Evolutionary conservation across 2,797 vertebrate genomes (phyloP).

Genomic region (Cyclopterus lumpus): DNA sequence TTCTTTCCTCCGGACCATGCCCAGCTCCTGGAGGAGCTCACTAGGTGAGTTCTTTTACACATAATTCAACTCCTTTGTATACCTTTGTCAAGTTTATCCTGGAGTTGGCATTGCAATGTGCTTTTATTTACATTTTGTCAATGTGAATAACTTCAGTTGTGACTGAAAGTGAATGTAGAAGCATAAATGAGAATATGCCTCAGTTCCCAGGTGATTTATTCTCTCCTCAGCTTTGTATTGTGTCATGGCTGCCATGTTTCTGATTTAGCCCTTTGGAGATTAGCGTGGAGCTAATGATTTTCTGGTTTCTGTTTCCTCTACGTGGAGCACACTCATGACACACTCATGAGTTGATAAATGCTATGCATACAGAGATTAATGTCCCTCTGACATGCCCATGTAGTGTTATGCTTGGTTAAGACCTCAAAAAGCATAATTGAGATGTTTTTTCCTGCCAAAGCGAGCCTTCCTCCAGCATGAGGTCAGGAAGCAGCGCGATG

Average conservation of each 20-base stretch:
- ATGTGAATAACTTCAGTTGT: conserved; percentile 36
- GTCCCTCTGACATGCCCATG: neutral
- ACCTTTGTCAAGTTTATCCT: neutral
- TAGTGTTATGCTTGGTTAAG: conserved; percentile 4
- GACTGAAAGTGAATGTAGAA: conserved; percentile 32
- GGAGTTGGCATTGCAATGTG: conserved; percentile 6
- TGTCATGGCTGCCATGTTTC: conserved; percentile 64
- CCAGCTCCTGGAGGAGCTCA: conserved; percentile 95
- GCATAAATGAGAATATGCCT: conserved; percentile 50
- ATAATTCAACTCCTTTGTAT: neutral
- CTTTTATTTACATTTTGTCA: conserved; percentile 22
- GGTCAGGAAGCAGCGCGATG: neutral
- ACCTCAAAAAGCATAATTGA: neutral
- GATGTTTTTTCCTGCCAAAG: conserved; percentile 1
- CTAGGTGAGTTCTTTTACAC: conserved; percentile 85
- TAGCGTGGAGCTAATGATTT: conserved; percentile 58
- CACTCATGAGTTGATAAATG: conserved; percentile 20
- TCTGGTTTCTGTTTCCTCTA: conserved; percentile 44
- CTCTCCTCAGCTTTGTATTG: conserved; percentile 34
- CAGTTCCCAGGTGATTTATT: conserved; percentile 47
- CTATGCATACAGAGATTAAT: neutral
- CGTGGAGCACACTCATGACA: conserved; percentile 12
- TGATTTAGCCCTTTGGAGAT: conserved; percentile 60
- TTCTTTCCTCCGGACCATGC: conserved; percentile 96
- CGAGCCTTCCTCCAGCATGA: neutral